These are phyloP conservation scores for Symphodus melops DNA, from an alignment of 2,113 vertebrate species.

Conservation along the genomic window DNA sequence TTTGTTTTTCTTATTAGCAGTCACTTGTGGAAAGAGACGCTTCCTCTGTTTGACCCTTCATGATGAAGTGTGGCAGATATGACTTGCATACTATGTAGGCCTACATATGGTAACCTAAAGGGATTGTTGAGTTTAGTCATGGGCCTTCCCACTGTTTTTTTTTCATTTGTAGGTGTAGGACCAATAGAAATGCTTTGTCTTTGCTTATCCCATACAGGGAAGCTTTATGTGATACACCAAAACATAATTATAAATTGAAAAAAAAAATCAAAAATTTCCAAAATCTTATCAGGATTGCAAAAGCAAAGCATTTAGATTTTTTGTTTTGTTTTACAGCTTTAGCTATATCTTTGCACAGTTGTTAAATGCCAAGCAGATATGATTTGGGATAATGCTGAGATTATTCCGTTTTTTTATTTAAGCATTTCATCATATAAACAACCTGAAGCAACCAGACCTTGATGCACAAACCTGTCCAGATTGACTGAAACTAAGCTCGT, in stretches of 20 bases:
- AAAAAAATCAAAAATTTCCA: not conserved
- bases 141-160: constrained; percentile 36
- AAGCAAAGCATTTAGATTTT: not conserved
- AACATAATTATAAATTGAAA: not conserved
- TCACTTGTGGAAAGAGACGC: not conserved
- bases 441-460: constrained; percentile 5
- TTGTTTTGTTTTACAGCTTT: not conserved
- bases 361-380: no score
- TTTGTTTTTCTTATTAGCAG: constrained; percentile 1
- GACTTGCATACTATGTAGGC: constrained; percentile 29
- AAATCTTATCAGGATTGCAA: not conserved
- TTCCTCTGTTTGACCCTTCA: constrained; percentile 4
- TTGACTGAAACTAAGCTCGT: constrained; percentile 15
- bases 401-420: no score
- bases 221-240: not conserved
- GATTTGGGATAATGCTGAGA: no score
- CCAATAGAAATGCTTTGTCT: constrained; percentile 43
- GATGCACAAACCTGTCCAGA: constrained; percentile 8
- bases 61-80: constrained; percentile 15
- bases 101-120: constrained; percentile 3
- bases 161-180: constrained; percentile 35
- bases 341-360: no score
- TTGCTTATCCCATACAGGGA: constrained; percentile 28
- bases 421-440: not conserved
- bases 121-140: constrained; percentile 39